Percentiles rank a stretch among this genome's conserved stretches.
Evolutionary conservation across 2,888 invertebrate species (phyloP).

Genomic region (Isoperla grammatica): DNA sequence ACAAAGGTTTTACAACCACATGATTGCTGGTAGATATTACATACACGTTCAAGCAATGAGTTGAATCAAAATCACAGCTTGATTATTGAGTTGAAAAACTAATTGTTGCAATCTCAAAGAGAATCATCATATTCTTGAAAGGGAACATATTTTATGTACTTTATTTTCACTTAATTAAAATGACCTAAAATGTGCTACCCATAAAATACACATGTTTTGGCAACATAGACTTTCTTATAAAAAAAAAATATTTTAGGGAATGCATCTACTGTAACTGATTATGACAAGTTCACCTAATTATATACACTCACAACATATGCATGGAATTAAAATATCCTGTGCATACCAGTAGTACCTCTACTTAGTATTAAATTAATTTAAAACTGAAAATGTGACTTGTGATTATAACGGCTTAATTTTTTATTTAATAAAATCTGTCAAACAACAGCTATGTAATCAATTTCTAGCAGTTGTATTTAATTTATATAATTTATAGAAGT

Average conservation of each 20-base stretch:
- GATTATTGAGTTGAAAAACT: slow-evolving; percentile 6
- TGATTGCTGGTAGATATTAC: slow-evolving; percentile 2
- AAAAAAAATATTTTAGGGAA: slow-evolving; percentile 27
- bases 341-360: neutral
- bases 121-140: slow-evolving; percentile 5
- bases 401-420: neutral
- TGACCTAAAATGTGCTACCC: slow-evolving; percentile 19
- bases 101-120: slow-evolving; percentile 7
- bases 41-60: slow-evolving; percentile 4
- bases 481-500: no score
- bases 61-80: slow-evolving; percentile 4
- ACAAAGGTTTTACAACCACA: slow-evolving; percentile 22
- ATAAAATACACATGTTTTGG: slow-evolving; percentile 26
- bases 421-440: neutral
- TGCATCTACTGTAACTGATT: slow-evolving; percentile 24
- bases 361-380: no score
- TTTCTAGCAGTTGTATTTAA: no score
- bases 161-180: neutral
- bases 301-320: slow-evolving; percentile 21
- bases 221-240: slow-evolving; percentile 29
- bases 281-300: slow-evolving; percentile 20
- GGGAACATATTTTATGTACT: neutral
- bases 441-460: no score
- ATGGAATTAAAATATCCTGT: slow-evolving; percentile 11
- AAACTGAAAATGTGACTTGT: slow-evolving; percentile 7